Conservation (phyloP, 2,797 vertebrate genomes). For the Caiman crocodilus region DNA sequence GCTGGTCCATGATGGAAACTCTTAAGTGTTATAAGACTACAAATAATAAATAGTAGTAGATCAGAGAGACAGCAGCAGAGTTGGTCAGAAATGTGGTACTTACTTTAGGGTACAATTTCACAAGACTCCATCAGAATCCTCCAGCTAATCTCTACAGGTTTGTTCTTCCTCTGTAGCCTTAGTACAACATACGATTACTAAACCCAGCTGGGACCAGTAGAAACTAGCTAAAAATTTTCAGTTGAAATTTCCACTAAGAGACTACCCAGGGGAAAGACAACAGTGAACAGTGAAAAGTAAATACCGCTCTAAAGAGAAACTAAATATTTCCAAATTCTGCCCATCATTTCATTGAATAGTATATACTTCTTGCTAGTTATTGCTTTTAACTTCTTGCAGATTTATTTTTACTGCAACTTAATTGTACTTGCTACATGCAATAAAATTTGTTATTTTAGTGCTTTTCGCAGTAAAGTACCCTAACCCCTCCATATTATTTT, state of each 20-base stretch:
- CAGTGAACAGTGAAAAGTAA: constrained; percentile 65
- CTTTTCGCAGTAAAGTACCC: constrained; percentile 9
- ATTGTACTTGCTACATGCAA: constrained; percentile 65
- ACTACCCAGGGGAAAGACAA: constrained; percentile 34
- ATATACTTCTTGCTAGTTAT: constrained; percentile 54
- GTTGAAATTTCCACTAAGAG: constrained; percentile 51
- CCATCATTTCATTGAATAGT: not conserved
- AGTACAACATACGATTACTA: not conserved
- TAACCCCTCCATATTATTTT: constrained; percentile 32
- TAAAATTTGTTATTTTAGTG: constrained; percentile 60
- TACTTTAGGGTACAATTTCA: too few species aligned
- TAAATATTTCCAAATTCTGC: constrained; percentile 54
- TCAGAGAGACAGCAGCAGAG: not conserved
- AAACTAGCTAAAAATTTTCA: not conserved
- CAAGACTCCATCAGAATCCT: not conserved
- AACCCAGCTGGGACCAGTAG: constrained; percentile 12
- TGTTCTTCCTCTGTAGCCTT: not conserved
- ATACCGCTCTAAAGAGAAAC: constrained; percentile 14
- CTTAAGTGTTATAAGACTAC: not conserved
- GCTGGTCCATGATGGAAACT: not conserved
- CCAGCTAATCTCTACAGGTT: not conserved
- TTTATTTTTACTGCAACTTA: constrained; percentile 73
- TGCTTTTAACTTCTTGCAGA: constrained; percentile 65
- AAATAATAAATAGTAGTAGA: not conserved
- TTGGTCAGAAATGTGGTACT: too few species aligned